Evolutionary conservation across 1,140 invertebrate genomes (phyloP), one percentile per base, ranked within the genome.

Genomic region (Lordiphosa clarofinis): DNA sequence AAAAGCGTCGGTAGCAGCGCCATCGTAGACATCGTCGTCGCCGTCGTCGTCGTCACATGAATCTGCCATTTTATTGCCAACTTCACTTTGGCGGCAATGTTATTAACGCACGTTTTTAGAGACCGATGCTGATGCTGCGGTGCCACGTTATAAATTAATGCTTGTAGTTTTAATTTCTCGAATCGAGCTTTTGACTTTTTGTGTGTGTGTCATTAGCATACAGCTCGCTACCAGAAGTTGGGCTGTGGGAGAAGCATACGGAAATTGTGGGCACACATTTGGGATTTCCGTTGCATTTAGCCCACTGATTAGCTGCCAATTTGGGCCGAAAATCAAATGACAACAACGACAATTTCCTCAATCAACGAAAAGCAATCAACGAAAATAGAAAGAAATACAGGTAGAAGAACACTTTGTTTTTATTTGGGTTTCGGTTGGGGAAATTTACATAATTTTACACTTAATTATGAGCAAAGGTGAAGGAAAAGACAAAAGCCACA

Each of bases 51-150:
- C 79, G 69, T 78, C 78, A 63, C 84, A 87, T 87, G 82, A 87
- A 87, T 87, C 75, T 82, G 82, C 82, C 82, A 87, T 76, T 87
- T 87, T 87, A 87, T 87, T 66, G 73, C 62, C 82, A 82, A 74
- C 62, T 72, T 78, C 48, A 82, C 82, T 87, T 87, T 87, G 82
- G 82, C 82, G 82, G 82, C 78, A 84, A 78, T 79, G 79, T 86
- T 84, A 84, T 84, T 84, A 84, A 84, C 78, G 78, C 78, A 84
- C 78, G 73, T 84, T 84, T 84, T 84, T 73, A 84, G 19, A 46
- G 21, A n/a, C 12, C n/a, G 19, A 54, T 46, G 12, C 53, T 21
- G 37, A 11, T 21, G 43, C 53, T 39, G 42, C 59, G 35, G 35
- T 55, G 53, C 64, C 73, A 70, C 64, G 39, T 72, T 63, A 54